Evolutionary conservation across 2,113 vertebrate species (phyloP), one percentile per base, ranked within the genome.

Genomic region (Calyptommatus sinebrachiatus): DNA sequence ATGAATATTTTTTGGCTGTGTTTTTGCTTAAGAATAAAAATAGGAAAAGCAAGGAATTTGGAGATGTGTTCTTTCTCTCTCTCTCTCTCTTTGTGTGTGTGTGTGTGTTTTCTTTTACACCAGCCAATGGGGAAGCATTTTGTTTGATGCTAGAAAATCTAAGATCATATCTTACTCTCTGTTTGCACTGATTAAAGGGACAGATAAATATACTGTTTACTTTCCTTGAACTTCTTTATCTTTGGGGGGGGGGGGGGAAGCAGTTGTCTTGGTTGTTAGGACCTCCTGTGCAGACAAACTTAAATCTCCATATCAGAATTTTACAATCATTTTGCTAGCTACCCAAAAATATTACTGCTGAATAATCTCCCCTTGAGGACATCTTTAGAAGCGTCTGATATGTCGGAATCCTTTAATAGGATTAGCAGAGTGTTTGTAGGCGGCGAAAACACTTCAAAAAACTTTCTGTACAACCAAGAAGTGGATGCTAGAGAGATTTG

Each of bases 291-390:
- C 1, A 4, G 70, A 87, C 72, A 83, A 67, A 45, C 21, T 46
- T 77, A 74, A 48, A 73, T 66, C 80, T 87, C 81, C 77, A 73
- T 5, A 86, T 82, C 81, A 57, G 12, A 85, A 74, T 61, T 71
- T 84, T 22, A 66, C 83, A 90, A 91, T 91, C 89, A 90, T 88
- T 41, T 89, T 91, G 86, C 70, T 76, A 69, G 88, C 91, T 84
- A 74, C 41, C 68, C 66, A 90, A 84, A 41, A 41, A 41, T 41
- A 41, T 41, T 3, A 79, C 70, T 87, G 90, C 86, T 86, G 83
- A 91, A 83, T 76, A 89, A 93, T 81, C 88, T 77, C 82, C 88
- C 84, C 88, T 89, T 86, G 88, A 73, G 91, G 85, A 85, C 80
- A 88, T 71, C 66, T 57, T 20, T 78, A 82, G 91, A 90, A 87